Evolutionary conservation across 2,797 vertebrate species (phyloP).

Genomic region (Kryptopterus vitreolus): DNA sequence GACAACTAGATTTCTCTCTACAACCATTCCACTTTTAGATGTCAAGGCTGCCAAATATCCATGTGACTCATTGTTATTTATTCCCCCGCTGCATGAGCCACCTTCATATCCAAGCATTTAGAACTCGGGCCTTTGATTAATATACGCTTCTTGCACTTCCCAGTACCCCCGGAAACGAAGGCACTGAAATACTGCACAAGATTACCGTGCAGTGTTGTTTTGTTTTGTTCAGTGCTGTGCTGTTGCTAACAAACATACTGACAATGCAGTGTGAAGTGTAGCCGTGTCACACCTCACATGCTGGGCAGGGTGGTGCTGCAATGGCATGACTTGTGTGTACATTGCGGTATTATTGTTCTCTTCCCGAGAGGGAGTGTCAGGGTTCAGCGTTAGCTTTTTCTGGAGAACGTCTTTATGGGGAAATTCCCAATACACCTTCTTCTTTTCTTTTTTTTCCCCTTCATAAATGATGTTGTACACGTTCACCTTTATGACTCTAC

Average conservation of each 20-base stretch:
- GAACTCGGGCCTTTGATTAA: constrained; percentile 14
- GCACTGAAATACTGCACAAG: background rate
- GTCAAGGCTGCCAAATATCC: background rate
- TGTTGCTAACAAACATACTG: constrained; percentile 6
- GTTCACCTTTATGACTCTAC: background rate
- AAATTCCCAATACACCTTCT: background rate
- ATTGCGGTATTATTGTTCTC: constrained; percentile 26
- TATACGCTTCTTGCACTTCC: background rate
- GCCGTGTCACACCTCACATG: constrained; percentile 20
- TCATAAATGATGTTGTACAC: background rate
- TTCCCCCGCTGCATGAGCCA: background rate
- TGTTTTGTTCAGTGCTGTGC: background rate
- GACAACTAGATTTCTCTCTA: no score
- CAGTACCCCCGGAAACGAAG: background rate
- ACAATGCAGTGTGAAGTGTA: constrained; percentile 7
- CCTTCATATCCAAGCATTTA: background rate
- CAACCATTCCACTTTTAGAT: background rate
- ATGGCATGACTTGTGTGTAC: constrained; percentile 11
- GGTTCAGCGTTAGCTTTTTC: constrained; percentile 2
- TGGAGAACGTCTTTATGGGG: constrained; percentile 12
- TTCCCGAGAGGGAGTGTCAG: background rate
- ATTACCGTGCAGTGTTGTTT: constrained; percentile 3
- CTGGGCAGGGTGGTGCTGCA: constrained; percentile 14
- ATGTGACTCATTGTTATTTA: background rate
- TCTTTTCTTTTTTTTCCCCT: background rate